Base-by-base conservation (phyloP, 23 tunicate species). In the Phallusia fumigata region DNA sequence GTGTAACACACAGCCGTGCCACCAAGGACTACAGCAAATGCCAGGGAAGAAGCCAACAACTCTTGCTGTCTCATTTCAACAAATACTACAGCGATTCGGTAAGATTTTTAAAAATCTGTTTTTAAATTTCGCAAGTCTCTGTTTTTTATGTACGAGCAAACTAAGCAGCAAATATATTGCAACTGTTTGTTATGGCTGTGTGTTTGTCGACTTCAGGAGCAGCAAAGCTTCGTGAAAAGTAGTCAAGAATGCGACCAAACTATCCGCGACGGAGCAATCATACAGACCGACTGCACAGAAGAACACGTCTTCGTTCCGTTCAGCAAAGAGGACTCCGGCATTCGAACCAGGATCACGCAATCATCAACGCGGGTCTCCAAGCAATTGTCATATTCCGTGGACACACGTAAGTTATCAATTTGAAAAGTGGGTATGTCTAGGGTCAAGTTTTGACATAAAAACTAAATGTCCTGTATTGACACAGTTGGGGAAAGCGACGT, bases 291-390 rank as follows among this genome's bases (percentile, higher is more conserved):
- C 21, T 94, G 98, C 72, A 40, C 19, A 3, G 98, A 94, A 83
- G 86, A 83, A 65, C 98, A 94, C 81, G 73, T 73, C 8, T 89
- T 94, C 88, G 81, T 93, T 45, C 98, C 98, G 30, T 94, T 94
- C 82, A 94, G 98, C 75, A 86, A 83, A 26, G 94, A 89, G 31
- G 90, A 94, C 32, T 53, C 82, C 53, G 98, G 98, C 49, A 94
- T 93, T 0, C 45, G 53, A 36, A 94, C 98, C 30, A 53, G 31
- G 32, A 87, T 87, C 75, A 79, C 76, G 21, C 90, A 90, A 76
- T 12, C 77, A 24, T 31, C 87, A 44, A 2, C 45, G 3, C n/a
- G 0, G 18, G 15, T 50, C 34, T 33, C 33, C 30, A 74, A 47
- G 74, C 32, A 36, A 19, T 18, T 53, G 18, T 51, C 50, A 1